phyloP scores from a whole-genome alignment of 1,140 invertebrate species.

The Diploscapter pachys region DNA sequence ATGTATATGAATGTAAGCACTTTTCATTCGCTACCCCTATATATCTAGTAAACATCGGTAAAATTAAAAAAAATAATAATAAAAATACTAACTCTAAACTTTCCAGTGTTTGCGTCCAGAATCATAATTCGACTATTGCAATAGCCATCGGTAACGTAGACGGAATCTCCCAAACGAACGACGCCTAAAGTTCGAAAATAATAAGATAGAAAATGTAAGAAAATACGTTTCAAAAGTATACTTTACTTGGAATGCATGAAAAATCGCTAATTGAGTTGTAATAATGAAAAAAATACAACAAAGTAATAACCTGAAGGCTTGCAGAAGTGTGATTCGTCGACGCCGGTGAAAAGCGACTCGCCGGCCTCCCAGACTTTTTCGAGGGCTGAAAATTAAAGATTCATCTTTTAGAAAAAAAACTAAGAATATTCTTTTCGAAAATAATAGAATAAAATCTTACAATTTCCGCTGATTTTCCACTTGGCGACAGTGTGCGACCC shows the following conservation, averaged over 20 bases:
- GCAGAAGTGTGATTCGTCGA: neutral
- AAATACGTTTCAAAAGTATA: too few relatives aligned
- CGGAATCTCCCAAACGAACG: neutral
- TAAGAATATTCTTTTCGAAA: neutral
- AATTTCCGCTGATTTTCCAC: neutral
- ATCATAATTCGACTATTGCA: neutral
- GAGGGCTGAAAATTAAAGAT: neutral
- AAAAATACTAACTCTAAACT: neutral
- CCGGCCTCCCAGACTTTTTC: neutral
- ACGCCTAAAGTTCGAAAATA: neutral
- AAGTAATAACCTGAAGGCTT: conserved; percentile 53
- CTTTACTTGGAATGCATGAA: too few relatives aligned
- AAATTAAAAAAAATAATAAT: neutral
- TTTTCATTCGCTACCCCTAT: neutral
- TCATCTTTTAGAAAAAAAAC: neutral
- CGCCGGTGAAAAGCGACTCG: neutral
- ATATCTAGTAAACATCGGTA: neutral
- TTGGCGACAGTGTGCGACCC: conserved; percentile 1
- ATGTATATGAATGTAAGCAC: too few relatives aligned
- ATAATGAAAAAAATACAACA: neutral
- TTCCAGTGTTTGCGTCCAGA: neutral
- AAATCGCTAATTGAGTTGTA: neutral
- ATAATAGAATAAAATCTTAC: neutral
- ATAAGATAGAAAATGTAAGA: neutral
- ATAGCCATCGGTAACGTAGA: neutral